Percentiles rank a stretch among this genome's conserved stretches.
These are phyloP conservation scores for Caenorhabditis auriculariae DNA, from an alignment of 2,888 invertebrate species.

Conservation along the genomic window DNA sequence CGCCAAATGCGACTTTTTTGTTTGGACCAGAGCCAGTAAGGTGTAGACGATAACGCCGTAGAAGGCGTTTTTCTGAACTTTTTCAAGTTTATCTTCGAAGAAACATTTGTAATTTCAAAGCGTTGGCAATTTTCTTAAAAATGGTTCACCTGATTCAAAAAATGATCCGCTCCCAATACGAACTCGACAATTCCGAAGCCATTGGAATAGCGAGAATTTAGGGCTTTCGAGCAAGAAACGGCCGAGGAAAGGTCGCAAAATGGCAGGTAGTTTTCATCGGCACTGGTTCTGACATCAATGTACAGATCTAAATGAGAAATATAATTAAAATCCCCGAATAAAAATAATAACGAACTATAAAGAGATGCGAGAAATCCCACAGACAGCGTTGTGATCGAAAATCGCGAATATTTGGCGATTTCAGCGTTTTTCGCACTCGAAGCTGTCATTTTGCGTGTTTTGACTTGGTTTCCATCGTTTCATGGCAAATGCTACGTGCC, in stretches of 20 bases:
- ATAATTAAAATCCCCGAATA: neutral
- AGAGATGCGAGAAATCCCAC: too few species aligned
- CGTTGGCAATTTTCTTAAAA: neutral
- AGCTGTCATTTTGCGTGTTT: too few species aligned
- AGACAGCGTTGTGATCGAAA: too few species aligned
- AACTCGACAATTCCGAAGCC: conserved; percentile 2
- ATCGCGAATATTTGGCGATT: too few species aligned
- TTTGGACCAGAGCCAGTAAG: neutral
- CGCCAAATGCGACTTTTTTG: neutral
- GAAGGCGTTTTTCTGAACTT: conserved; percentile 3
- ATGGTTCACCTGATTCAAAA: neutral
- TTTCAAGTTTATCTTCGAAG: neutral
- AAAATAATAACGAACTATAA: too few species aligned
- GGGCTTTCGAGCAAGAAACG: conserved; percentile 1
- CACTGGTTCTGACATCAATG: neutral
- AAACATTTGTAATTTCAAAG: neutral
- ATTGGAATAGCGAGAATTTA: neutral
- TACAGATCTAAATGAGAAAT: neutral
- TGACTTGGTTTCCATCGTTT: too few species aligned
- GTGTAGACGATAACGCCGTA: conserved; percentile 6
- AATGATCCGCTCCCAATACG: neutral
- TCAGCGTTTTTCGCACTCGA: too few species aligned
- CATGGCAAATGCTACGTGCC: too few species aligned
- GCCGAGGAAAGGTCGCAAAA: conserved; percentile 2
- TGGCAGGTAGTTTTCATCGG: neutral